Evolutionary conservation across 2,888 invertebrate genomes (phyloP), one percentile per base, ranked within the genome.

Genomic region (Ochropleura plecta): DNA sequence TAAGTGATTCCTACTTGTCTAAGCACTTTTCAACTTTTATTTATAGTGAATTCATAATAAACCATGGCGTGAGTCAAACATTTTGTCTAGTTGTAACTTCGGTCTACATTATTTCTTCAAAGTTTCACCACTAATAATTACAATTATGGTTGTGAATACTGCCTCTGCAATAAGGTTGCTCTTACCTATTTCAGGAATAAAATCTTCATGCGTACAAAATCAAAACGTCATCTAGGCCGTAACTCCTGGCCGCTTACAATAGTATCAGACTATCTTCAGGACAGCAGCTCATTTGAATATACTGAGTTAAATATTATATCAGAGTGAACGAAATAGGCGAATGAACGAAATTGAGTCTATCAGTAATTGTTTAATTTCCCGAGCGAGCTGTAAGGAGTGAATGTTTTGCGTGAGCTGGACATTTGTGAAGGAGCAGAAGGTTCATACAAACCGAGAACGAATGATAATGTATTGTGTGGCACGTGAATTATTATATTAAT

Each of bases 361-460:
- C 69, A 68, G 48, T n/a, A n/a, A n/a, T 30, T 74, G 67, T 70
- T 67, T 76, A 70, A 83, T 86, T 81, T 86, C 81, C 73, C 78
- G 73, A 69, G 76, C 74, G 76, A 71, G 67, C 68, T 60, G 46
- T 70, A 74, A 59, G 70, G 40, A 74, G 48, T 49, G 64, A 70
- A 73, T 44, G 59, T 73, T 78, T 70, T 70, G 70, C 60, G 30
- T 74, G 18, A 49, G 70, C 30, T 30, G 30, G 30, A 30, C 30
- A 30, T 3, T 30, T 30, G 30, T 30, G 30, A 3, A 30, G 30
- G 30, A 30, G 18, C 66, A 78, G 44, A 78, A 73, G 79, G 30
- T 59, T 64, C 7, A 55, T 7, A 6, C 1, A 0, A 20, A 46
- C 12, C 20, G 53, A 5, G 30, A 42, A n/a, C 12, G 30, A 30